Base-by-base conservation (phyloP, 2,888 invertebrate species). In the Troides oblongomaculatus region DNA sequence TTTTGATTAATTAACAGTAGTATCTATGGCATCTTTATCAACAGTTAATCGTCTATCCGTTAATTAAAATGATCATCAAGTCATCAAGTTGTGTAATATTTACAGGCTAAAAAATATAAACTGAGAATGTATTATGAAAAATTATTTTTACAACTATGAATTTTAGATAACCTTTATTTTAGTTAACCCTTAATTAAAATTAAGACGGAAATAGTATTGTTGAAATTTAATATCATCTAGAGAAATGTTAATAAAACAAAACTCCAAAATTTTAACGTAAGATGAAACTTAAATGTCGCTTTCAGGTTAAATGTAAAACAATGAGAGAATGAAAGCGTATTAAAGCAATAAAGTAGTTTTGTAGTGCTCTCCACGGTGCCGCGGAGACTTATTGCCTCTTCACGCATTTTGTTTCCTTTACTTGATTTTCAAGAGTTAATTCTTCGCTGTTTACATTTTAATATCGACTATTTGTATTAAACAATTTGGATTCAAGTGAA, bases 301-400 rank as follows among this genome's bases (percentile, higher is more conserved):
- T 62, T 65, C 57, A 25, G 30, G 65, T 62, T 46, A 57, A 69
- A 69, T n/a, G 36, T 65, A 30, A 62, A 62, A 69, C 62, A 62
- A 66, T 59, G n/a, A 39, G 57, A 18, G n/a, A 58, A 57, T 43
- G 46, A 66, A 66, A 62, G 57, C 57, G 66, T 66, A 58, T 66
- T 66, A 53, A 66, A 64, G 58, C 57, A 30, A 59, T 68, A 68
- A 64, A 69, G 62, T 69, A 64, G 71, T 71, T 64, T 25, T 71
- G 67, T 65, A 71, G 71, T 62, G 56, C 53, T 30, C 66, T 63
- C 59, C 39, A 43, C 60, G 1, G 50, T 17, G 57, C 57, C 69
- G 69, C 25, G n/a, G 58, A 57, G 69, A 53, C 73, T 80, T 81
- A 83, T 83, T 83, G 83, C 81, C 79, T 77, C 78, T 81, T 72